phyloP scores from a whole-genome alignment of 1,140 invertebrate species.

The Drosophila burlai region DNA sequence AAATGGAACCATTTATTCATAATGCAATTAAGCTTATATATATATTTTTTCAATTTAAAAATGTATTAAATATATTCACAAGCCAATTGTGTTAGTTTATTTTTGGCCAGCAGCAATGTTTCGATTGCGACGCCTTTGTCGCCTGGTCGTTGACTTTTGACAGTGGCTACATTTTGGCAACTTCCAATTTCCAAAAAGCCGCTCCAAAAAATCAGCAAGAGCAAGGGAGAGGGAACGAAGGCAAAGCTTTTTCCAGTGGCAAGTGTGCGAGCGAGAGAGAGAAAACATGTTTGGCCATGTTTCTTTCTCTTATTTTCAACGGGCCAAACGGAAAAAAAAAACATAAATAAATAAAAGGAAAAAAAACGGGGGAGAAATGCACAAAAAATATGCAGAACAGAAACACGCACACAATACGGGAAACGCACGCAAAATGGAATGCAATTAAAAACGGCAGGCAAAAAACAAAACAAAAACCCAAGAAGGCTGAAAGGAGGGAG shows the following conservation, averaged over 20 bases:
- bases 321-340: conserved; percentile 33
- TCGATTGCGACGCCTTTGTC: conserved; percentile 44
- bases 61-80: background rate
- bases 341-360: conserved; percentile 8
- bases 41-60: background rate
- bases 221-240: conserved; percentile 3
- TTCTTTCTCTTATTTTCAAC: conserved; percentile 49
- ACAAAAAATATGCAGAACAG: conserved; percentile 8
- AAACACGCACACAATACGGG: conserved; percentile 19
- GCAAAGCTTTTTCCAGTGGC: conserved; percentile 12
- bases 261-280: conserved; percentile 10
- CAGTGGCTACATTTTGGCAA: conserved; percentile 23
- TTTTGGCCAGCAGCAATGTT: background rate
- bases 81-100: background rate
- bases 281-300: conserved; percentile 66
- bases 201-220: conserved; percentile 3
- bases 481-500: background rate
- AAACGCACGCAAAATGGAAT: conserved; percentile 72
- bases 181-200: background rate
- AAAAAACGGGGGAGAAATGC: conserved; percentile 43
- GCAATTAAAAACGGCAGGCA: conserved; percentile 82
- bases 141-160: conserved; percentile 62
- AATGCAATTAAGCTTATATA: background rate
- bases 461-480: conserved; percentile 51
- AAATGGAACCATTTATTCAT: background rate